phyloP scores from a whole-genome alignment of 2,888 invertebrate genomes.

The Candidula unifasciata region DNA sequence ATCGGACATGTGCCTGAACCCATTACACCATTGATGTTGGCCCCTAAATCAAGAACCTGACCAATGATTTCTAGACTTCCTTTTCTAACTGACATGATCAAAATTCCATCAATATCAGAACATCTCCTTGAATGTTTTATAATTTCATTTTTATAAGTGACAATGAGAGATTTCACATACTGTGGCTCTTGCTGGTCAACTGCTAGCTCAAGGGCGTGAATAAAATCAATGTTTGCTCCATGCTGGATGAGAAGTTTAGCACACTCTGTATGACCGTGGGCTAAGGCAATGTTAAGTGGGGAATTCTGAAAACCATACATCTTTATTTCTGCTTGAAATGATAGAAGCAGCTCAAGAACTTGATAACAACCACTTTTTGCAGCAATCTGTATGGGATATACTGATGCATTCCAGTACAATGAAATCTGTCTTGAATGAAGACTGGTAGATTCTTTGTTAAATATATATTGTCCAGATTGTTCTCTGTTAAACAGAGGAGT shows the following conservation, averaged over 20 bases:
- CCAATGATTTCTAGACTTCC: slow-evolving; percentile 1
- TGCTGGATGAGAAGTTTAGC: too few relatives aligned
- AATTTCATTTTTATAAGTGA: too few relatives aligned
- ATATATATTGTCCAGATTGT: background rate
- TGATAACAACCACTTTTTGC: background rate
- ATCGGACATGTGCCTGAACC: background rate
- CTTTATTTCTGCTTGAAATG: background rate
- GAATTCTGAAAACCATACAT: background rate
- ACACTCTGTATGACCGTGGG: background rate
- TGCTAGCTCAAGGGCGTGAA: background rate
- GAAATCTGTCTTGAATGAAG: background rate
- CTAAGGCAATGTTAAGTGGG: background rate
- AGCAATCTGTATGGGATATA: background rate
- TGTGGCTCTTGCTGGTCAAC: background rate
- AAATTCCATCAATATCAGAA: background rate
- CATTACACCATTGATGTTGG: background rate
- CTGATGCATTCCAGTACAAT: background rate
- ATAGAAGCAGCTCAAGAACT: background rate
- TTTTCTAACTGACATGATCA: background rate
- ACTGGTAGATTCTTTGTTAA: background rate
- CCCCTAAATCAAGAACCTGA: background rate
- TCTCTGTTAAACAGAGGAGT: background rate
- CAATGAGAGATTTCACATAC: background rate
- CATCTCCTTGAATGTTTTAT: background rate
- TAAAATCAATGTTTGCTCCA: background rate